A percentile compares a stretch with the other conserved stretches of the same genome.
phyloP scores from a whole-genome alignment of 1,140 invertebrate genomes.

The Venustaconcha ellipsiformis region DNA sequence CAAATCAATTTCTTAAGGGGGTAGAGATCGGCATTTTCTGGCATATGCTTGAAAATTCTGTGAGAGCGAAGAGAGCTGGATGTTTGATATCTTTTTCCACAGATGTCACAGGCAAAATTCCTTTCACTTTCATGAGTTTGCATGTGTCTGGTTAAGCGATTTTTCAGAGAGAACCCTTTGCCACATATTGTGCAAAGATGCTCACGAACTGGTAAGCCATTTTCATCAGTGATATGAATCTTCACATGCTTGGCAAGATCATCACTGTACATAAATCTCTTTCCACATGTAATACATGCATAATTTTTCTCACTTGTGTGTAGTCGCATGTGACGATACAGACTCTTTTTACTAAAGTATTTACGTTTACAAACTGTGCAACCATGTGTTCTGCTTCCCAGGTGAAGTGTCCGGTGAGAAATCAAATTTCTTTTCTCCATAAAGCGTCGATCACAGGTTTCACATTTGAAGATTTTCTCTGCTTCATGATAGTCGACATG shows the following conservation, averaged over 20 bases:
- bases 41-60: conserved; percentile 15
- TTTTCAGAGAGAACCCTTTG: not conserved
- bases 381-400: conserved; percentile 4
- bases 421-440: conserved; percentile 28
- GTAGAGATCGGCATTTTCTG: conserved; percentile 4
- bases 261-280: conserved; percentile 8
- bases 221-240: not conserved
- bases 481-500: conserved; percentile 13
- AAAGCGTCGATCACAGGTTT: conserved; percentile 14
- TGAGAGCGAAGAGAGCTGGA: conserved; percentile 5
- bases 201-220: not conserved
- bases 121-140: conserved; percentile 7
- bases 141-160: conserved; percentile 13
- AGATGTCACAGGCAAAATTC: conserved; percentile 15
- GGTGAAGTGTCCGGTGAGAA: conserved; percentile 17
- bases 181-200: conserved; percentile 9
- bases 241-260: conserved; percentile 9
- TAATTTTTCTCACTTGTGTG: conserved; percentile 6
- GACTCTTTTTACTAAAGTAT: conserved; percentile 19
- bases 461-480: conserved; percentile 20
- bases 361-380: conserved; percentile 15
- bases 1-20: conserved; percentile 1
- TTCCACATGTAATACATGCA: conserved; percentile 20
- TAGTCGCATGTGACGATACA: conserved; percentile 20
- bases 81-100: conserved; percentile 10